These are phyloP conservation scores for Callospermophilus lateralis DNA, from an alignment of 2,113 vertebrate species.

Conservation along the genomic window DNA sequence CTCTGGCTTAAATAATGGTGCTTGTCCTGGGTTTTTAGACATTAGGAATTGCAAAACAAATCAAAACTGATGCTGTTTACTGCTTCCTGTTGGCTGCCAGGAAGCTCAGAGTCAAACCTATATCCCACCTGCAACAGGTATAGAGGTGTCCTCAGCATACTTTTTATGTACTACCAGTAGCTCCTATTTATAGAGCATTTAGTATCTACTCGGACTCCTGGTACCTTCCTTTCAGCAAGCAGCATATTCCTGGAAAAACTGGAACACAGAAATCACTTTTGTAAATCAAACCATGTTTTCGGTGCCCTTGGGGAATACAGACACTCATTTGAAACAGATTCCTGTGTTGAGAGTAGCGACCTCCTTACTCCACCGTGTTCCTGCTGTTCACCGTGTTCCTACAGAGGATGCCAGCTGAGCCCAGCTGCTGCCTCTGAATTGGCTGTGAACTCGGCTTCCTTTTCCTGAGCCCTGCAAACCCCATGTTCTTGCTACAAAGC, in stretches of 20 bases:
- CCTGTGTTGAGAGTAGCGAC: not conserved
- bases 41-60: not conserved
- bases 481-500: not conserved
- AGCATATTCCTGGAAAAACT: conserved; percentile 1
- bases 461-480: conserved; percentile 2
- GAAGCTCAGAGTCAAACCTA: not conserved
- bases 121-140: not conserved
- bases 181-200: not conserved
- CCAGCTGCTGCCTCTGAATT: conserved; percentile 6
- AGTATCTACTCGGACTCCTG: not conserved
- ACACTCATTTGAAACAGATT: not conserved
- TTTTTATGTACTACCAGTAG: not conserved
- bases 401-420: conserved; percentile 22
- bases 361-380: not conserved
- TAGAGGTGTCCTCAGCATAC: not conserved
- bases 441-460: conserved; percentile 62
- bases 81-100: not conserved
- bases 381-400: not conserved
- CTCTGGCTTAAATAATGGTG: not conserved
- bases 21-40: not conserved
- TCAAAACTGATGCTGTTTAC: not conserved
- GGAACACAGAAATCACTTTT: not conserved
- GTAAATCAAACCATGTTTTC: conserved; percentile 9
- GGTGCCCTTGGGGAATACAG: not conserved
- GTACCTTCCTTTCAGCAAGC: not conserved